phyloP scores from a whole-genome alignment of 2,888 invertebrate species.

The Euplexia lucipara region DNA sequence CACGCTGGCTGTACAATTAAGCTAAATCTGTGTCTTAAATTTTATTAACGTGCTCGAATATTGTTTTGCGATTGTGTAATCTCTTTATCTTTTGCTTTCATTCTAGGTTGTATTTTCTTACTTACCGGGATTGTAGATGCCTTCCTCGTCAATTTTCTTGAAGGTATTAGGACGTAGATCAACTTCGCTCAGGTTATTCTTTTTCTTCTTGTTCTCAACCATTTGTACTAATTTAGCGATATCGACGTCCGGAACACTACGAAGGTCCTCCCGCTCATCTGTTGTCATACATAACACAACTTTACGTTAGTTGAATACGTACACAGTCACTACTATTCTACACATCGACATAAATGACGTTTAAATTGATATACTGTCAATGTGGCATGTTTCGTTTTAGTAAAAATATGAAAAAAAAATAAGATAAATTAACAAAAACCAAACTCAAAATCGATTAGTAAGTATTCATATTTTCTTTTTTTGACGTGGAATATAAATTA shows the following conservation, averaged over 20 bases:
- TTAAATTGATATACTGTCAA: constrained; percentile 1
- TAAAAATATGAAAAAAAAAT: neutral
- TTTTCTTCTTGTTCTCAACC: constrained; percentile 82
- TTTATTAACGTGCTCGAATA: too few species aligned
- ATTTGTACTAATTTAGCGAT: constrained; percentile 86
- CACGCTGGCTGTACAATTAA: neutral
- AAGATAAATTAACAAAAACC: constrained; percentile 3
- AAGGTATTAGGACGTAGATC: constrained; percentile 85
- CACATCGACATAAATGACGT: neutral
- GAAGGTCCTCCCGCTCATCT: constrained; percentile 88
- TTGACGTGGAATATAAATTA: neutral
- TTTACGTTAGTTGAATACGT: constrained; percentile 10
- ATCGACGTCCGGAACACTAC: constrained; percentile 86
- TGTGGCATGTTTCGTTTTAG: neutral
- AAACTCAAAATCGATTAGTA: constrained; percentile 6
- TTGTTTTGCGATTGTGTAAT: too few species aligned
- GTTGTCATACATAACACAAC: constrained; percentile 43
- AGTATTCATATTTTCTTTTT: neutral
- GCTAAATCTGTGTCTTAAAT: too few species aligned
- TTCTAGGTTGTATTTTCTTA: neutral
- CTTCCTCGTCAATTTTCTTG: constrained; percentile 87
- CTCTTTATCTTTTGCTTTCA: neutral
- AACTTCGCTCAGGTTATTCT: constrained; percentile 81
- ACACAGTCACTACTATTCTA: constrained; percentile 5
- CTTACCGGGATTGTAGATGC: constrained; percentile 86